Percentiles rank a stretch among this genome's conserved stretches.
phyloP scores from a whole-genome alignment of 2,113 vertebrate genomes.

The Paramisgurnus dabryanus region DNA sequence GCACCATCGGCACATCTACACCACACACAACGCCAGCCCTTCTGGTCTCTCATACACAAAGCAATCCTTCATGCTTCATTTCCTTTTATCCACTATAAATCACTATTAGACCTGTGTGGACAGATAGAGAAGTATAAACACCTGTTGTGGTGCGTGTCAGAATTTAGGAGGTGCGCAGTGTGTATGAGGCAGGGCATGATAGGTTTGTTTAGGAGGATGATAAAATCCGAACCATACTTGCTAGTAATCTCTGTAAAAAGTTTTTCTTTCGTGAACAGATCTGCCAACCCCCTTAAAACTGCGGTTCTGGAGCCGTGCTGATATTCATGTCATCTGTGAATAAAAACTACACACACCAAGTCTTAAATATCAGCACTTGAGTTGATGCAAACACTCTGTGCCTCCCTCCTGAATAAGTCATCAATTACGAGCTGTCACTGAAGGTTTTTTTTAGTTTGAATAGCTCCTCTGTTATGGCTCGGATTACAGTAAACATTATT shows the following conservation, averaged over 20 bases:
- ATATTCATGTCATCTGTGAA: conserved; percentile 43
- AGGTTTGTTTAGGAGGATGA: conserved; percentile 33
- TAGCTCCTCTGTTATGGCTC: not conserved
- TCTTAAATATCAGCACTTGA: conserved; percentile 31
- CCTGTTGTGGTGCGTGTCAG: conserved; percentile 68
- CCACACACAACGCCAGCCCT: conserved; percentile 47
- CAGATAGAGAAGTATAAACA: conserved; percentile 65
- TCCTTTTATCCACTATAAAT: conserved; percentile 65
- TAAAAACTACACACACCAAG: conserved; percentile 38
- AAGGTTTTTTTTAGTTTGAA: conserved; percentile 3
- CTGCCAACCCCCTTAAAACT: conserved; percentile 51
- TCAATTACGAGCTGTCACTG: conserved; percentile 27
- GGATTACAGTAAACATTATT: conserved; percentile 28
- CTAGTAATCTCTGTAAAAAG: conserved; percentile 71
- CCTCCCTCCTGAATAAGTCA: conserved; percentile 44
- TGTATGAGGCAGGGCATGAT: conserved; percentile 38
- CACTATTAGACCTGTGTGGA: conserved; percentile 62
- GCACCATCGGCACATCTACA: conserved; percentile 26
- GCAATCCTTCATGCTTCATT: conserved; percentile 65
- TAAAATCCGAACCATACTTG: conserved; percentile 73
- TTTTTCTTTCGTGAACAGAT: conserved; percentile 62
- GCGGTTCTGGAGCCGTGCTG: conserved; percentile 11
- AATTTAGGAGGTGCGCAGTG: conserved; percentile 50
- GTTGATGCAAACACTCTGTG: conserved; percentile 49
- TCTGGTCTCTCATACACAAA: conserved; percentile 54